Percentiles rank a stretch among this genome's conserved stretches.
phyloP scores from a whole-genome alignment of 2,888 invertebrate genomes.

The Aphidoletes aphidimyza region DNA sequence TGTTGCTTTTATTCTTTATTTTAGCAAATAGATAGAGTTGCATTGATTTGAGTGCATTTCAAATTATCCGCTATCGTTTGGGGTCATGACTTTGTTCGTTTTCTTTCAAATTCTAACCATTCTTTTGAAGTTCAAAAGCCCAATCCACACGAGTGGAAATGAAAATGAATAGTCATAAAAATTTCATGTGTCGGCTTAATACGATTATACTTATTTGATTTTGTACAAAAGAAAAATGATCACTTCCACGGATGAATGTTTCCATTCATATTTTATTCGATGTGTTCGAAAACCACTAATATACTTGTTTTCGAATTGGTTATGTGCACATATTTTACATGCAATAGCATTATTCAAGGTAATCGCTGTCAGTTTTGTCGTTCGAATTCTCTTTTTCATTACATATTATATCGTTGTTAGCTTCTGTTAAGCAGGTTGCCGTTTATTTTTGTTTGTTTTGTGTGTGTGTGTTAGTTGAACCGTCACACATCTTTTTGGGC shows the following conservation, averaged over 20 bases:
- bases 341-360: slow-evolving; percentile 18
- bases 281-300: not conserved
- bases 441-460: not conserved
- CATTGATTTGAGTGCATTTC: not conserved
- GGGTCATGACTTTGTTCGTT: not conserved
- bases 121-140: not conserved
- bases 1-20: not conserved
- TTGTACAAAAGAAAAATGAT: not conserved
- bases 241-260: not conserved
- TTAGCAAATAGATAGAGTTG: not conserved
- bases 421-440: slow-evolving; percentile 16
- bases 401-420: slow-evolving; percentile 41
- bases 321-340: slow-evolving; percentile 13
- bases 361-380: slow-evolving; percentile 32
- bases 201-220: slow-evolving; percentile 33
- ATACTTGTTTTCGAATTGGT: not conserved
- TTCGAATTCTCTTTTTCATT: slow-evolving; percentile 37
- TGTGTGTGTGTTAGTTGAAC: not conserved
- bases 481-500: not conserved
- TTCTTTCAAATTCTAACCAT: not conserved
- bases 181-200: slow-evolving; percentile 52
- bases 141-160: not conserved
- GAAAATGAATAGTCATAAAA: not conserved
- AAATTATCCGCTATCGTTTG: not conserved
- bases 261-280: not conserved